A percentile compares a stretch with the other conserved stretches of the same genome.
Conservation (phyloP, 2,888 invertebrate genomes). For the Caenorhabditis imperialis region DNA sequence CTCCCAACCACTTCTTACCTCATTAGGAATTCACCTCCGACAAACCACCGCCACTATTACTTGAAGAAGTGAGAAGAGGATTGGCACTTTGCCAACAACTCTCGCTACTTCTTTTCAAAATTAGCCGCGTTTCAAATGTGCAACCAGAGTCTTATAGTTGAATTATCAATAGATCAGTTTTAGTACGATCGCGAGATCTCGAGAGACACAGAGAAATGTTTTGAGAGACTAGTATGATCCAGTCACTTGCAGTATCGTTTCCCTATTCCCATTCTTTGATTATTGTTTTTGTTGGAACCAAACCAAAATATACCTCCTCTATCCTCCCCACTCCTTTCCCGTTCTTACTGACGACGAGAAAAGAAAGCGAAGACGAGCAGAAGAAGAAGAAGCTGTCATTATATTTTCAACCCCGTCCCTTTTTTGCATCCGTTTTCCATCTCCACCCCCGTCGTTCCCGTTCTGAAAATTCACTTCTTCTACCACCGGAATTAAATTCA, state of each 20-base stretch:
- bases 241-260: constrained; percentile 24
- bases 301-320: constrained; percentile 17
- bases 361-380: constrained; percentile 12
- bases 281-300: constrained; percentile 12
- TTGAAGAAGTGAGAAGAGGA: constrained; percentile 3
- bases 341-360: constrained; percentile 3
- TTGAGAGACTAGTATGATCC: no score
- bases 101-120: constrained; percentile 8
- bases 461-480: constrained; percentile 5
- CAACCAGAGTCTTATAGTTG: background rate
- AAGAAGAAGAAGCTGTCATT: constrained; percentile 35
- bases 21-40: constrained; percentile 43
- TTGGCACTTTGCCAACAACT: constrained; percentile 21
- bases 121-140: background rate
- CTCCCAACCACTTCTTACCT: constrained; percentile 11
- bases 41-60: background rate
- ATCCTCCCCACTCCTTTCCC: constrained; percentile 6
- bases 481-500: background rate
- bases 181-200: no score
- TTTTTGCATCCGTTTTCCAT: background rate
- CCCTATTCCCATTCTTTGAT: constrained; percentile 5
- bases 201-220: no score
- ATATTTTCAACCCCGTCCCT: no score
- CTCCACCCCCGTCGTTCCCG: constrained; percentile 5
- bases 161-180: no score